A percentile compares a stretch with the other conserved stretches of the same genome.
These are phyloP conservation scores for Chaenocephalus aceratus DNA, from an alignment of 2,113 vertebrate species.

Conservation along the genomic window DNA sequence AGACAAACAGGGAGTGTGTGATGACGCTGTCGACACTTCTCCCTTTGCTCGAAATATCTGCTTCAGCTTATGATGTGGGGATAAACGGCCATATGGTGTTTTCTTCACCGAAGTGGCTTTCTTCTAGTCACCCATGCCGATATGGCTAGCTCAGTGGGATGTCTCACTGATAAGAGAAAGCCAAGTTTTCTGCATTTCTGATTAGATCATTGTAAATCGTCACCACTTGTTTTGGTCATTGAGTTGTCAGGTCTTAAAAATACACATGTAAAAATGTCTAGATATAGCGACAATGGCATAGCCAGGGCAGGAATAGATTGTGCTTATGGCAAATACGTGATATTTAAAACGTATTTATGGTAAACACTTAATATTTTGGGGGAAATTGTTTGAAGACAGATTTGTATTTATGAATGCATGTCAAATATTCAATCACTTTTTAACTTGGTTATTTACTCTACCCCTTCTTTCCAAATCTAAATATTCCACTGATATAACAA, in stretches of 20 bases:
- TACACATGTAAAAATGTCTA: neutral
- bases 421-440: neutral
- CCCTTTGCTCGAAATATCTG: constrained; percentile 42
- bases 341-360: neutral
- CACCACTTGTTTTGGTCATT: neutral
- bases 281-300: neutral
- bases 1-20: constrained; percentile 49
- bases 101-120: constrained; percentile 44
- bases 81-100: constrained; percentile 65
- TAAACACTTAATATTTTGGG: neutral
- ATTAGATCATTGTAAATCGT: constrained; percentile 27
- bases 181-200: constrained; percentile 40
- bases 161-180: constrained; percentile 53
- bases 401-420: neutral
- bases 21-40: constrained; percentile 48
- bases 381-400: neutral
- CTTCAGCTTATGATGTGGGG: constrained; percentile 25
- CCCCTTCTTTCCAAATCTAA: neutral
- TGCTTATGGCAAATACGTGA: neutral
- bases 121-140: constrained; percentile 52
- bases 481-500: neutral
- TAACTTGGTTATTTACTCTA: neutral
- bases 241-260: neutral
- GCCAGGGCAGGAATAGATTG: neutral
- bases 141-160: constrained; percentile 43